These are phyloP conservation scores for Phymorhynchus buccinoides DNA, from an alignment of 1,140 invertebrate species.

Conservation along the genomic window DNA sequence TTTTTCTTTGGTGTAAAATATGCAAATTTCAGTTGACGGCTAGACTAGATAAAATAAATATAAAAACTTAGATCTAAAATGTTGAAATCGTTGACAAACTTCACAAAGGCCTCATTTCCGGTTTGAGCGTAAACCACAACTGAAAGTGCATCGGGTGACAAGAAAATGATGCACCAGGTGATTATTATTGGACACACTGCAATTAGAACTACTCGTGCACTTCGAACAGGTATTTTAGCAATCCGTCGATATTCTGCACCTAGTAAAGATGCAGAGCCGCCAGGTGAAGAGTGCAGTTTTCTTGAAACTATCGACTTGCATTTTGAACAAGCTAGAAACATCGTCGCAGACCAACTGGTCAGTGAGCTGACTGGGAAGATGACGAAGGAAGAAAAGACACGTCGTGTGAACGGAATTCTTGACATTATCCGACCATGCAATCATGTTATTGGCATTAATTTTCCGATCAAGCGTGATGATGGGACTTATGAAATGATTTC, in stretches of 20 bases:
- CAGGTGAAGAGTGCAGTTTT: conserved; percentile 51
- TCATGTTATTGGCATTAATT: conserved; percentile 93
- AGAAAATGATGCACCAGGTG: neutral
- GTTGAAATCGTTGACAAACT: too few relatives aligned
- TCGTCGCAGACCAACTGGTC: conserved; percentile 91
- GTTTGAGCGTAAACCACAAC: too few relatives aligned
- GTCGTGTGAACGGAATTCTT: conserved; percentile 91
- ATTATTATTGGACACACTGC: neutral
- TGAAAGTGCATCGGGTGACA: neutral
- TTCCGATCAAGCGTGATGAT: conserved; percentile 94
- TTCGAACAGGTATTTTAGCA: neutral
- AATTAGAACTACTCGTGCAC: neutral
- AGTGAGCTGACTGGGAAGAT: conserved; percentile 83
- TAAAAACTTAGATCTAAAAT: too few relatives aligned
- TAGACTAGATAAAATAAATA: too few relatives aligned
- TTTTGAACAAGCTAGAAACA: conserved; percentile 74
- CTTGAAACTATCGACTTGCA: conserved; percentile 68
- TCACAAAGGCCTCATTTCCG: too few relatives aligned
- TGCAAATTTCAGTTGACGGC: too few relatives aligned
- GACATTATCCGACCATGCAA: conserved; percentile 95
- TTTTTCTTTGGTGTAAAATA: too few relatives aligned
- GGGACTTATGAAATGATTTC: conserved; percentile 97
- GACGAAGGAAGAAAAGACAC: conserved; percentile 87
- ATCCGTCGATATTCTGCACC: neutral
- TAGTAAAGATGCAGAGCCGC: neutral